Conservation (phyloP, 1,140 invertebrate species). For the Apolygus lucorum region DNA sequence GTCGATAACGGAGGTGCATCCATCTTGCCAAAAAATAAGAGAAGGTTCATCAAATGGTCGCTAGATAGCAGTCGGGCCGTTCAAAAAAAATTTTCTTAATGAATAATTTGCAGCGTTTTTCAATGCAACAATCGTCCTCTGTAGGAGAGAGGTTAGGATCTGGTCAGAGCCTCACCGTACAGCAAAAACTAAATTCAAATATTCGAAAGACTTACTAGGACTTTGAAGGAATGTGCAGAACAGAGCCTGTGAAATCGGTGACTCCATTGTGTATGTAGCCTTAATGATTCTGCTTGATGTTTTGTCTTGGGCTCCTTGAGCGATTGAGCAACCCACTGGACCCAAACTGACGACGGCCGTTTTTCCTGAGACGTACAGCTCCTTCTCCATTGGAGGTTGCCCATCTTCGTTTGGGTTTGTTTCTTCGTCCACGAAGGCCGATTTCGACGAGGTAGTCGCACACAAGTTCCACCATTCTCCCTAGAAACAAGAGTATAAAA, state of each 20-base stretch:
- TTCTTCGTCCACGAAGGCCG: conserved; percentile 29
- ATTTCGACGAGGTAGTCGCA: conserved; percentile 36
- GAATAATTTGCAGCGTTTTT: too few relatives aligned
- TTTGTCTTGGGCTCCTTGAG: conserved; percentile 31
- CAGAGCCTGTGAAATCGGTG: conserved; percentile 68
- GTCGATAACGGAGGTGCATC: too few relatives aligned
- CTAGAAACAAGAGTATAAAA: conserved; percentile 28
- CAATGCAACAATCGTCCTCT: too few relatives aligned
- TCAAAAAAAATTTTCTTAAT: too few relatives aligned
- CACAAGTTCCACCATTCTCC: conserved; percentile 63
- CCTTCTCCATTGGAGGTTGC: conserved; percentile 55
- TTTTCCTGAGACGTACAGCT: conserved; percentile 76
- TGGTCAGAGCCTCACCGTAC: too few relatives aligned
- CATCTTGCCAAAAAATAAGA: too few relatives aligned
- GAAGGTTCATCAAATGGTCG: too few relatives aligned
- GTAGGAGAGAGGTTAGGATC: too few relatives aligned
- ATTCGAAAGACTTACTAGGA: conserved; percentile 35
- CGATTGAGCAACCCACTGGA: conserved; percentile 26
- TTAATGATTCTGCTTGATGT: conserved; percentile 43
- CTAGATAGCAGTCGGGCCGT: too few relatives aligned
- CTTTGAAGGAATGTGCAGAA: conserved; percentile 63
- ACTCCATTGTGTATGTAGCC: conserved; percentile 68
- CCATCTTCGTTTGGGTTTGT: conserved; percentile 30
- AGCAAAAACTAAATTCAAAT: too few relatives aligned
- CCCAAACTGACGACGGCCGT: conserved; percentile 61